Evolutionary conservation across 2,888 invertebrate genomes (phyloP).

Genomic region (Zhengitettix transpicula): DNA sequence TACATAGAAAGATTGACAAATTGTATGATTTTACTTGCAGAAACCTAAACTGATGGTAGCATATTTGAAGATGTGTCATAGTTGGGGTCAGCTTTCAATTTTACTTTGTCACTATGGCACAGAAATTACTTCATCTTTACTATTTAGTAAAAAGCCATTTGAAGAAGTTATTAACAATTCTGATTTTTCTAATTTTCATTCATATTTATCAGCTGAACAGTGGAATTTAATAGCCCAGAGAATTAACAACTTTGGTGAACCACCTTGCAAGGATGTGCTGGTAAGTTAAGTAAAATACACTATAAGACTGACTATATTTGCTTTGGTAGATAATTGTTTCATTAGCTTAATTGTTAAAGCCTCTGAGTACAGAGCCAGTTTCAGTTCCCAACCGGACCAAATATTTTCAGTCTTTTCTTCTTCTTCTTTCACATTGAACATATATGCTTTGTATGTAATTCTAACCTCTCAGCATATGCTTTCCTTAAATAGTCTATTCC

Average conservation of each 20-base stretch:
- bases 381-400: too few species aligned
- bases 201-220: conserved; percentile 4
- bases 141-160: neutral
- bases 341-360: too few species aligned
- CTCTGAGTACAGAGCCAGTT: too few species aligned
- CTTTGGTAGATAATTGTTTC: too few species aligned
- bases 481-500: too few species aligned
- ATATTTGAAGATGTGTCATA: conserved; percentile 2
- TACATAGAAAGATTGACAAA: neutral
- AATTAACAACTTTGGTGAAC: conserved; percentile 8
- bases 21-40: neutral
- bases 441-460: too few species aligned
- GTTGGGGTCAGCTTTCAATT: conserved; percentile 7
- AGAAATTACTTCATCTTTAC: neutral
- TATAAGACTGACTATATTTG: too few species aligned
- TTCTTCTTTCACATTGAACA: too few species aligned
- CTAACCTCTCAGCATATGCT: too few species aligned
- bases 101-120: conserved; percentile 3
- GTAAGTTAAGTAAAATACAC: neutral
- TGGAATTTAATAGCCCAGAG: conserved; percentile 9
- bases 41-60: conserved; percentile 3
- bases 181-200: conserved; percentile 5
- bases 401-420: too few species aligned
- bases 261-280: conserved; percentile 4
- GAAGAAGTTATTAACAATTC: conserved; percentile 2